Evolutionary conservation across 2,888 invertebrate species (phyloP), one percentile per base, ranked within the genome.

Genomic region (Pheosia gnoma): DNA sequence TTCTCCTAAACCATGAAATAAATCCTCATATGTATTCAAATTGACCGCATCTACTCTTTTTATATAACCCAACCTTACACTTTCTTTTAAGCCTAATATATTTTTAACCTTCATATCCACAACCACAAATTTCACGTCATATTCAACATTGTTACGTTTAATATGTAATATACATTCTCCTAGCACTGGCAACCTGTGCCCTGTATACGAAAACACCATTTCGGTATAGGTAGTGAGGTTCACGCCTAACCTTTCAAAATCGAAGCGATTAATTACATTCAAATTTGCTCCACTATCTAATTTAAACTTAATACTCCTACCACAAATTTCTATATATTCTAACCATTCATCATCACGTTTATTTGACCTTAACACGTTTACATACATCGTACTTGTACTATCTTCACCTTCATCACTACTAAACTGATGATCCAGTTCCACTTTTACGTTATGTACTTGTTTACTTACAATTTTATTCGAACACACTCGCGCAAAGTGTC

Each of bases 1-100:
- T 55, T 62, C 62, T 4, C 71, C 72, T 37, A 73, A 51, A 3
- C 72, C 76, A 37, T 72, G 7, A 68, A 71, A 72, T 38, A 72
- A 67, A 58, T 70, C 63, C 0, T 58, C 41, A 59, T 70, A 74
- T 0, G 60, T 53, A 54, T 38, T 45, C 3, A 58, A n/a, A 52
- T 61, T 52, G 10, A 65, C 4, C 47, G 56, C 4, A 62, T 58
- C 11, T 11, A 65, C 36, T 10, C 57, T 51, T 4, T 55, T 58
- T 36, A 65, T 52, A 41, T 62, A 56, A 3, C 59, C 60, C 45
- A 61, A 60, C 3, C 9, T 10, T 38, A 56, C 58, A n/a, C 61
- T 59, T 5, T 52, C 60, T 1, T 59, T 45, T 45, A 52, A 53
- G n/a, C 60, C 62, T 5, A 66, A 59, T 41, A 66, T 45, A 61